These are phyloP conservation scores for Agrochola lychnidis DNA, from an alignment of 2,888 invertebrate genomes.

Conservation along the genomic window DNA sequence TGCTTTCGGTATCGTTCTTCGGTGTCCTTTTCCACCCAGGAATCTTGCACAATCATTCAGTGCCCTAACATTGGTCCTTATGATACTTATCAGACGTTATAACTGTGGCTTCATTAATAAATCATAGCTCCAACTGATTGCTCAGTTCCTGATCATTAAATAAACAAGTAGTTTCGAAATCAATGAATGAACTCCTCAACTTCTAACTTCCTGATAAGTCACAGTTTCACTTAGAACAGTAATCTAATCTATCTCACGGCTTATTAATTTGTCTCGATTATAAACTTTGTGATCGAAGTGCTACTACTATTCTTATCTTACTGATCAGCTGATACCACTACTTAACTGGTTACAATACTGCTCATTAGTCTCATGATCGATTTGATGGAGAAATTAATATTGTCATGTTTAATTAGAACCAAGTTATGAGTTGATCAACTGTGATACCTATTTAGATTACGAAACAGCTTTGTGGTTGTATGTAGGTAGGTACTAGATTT, in stretches of 20 bases:
- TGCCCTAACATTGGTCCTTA: constrained; percentile 2
- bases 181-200: constrained; percentile 32
- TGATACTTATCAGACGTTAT: neutral
- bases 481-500: neutral
- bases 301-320: constrained; percentile 36
- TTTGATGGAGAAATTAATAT: constrained; percentile 48
- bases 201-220: constrained; percentile 31
- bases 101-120: constrained; percentile 23
- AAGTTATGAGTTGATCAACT: constrained; percentile 10
- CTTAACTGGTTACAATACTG: constrained; percentile 10
- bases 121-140: constrained; percentile 22
- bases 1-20: neutral
- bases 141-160: constrained; percentile 37
- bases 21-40: neutral
- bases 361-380: constrained; percentile 53
- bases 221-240: constrained; percentile 23
- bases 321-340: constrained; percentile 27
- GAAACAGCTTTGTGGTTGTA: constrained; percentile 4
- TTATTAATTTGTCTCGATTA: constrained; percentile 57
- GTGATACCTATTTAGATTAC: neutral
- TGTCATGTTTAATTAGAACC: constrained; percentile 51
- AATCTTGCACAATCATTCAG: constrained; percentile 2
- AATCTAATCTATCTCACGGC: constrained; percentile 22
- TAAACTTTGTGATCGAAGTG: constrained; percentile 22
- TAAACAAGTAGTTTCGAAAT: constrained; percentile 31